A percentile compares a stretch with the other conserved stretches of the same genome.
phyloP scores from a whole-genome alignment of 92 coral and sea anemone genomes.

The Pocillopora meandrina region DNA sequence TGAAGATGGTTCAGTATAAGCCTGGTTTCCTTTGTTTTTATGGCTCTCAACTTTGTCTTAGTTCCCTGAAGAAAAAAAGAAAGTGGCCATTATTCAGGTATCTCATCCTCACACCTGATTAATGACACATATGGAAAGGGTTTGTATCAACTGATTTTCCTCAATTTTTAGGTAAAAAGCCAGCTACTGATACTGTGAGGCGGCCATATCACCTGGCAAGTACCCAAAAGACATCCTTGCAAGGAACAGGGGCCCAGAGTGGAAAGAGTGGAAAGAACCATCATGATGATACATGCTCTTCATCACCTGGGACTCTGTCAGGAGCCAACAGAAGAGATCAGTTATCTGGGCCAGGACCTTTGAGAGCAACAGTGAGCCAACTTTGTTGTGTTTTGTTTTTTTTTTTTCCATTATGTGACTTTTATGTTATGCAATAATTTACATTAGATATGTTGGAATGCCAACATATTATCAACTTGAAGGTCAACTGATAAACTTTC shows the following conservation, averaged over 20 bases:
- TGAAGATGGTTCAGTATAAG: too few species aligned
- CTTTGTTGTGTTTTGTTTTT: not conserved
- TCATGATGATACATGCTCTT: conserved; percentile 9
- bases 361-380: conserved; percentile 4
- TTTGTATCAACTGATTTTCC: too few species aligned
- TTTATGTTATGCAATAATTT: not conserved
- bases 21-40: too few species aligned
- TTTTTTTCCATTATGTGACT: not conserved
- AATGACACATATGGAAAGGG: too few species aligned
- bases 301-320: not conserved
- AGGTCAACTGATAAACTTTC: too few species aligned
- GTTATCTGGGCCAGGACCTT: conserved; percentile 11
- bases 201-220: conserved; percentile 16
- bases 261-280: not conserved
- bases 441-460: too few species aligned
- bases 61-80: too few species aligned
- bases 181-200: not conserved
- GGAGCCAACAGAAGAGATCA: conserved; percentile 16
- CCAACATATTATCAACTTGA: too few species aligned
- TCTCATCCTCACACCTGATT: too few species aligned
- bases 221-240: conserved; percentile 18
- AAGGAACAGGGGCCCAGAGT: conserved; percentile 23
- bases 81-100: too few species aligned
- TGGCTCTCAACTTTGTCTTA: too few species aligned
- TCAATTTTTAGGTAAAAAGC: conserved; percentile 30